These are phyloP conservation scores for Lethrus apterus DNA, from an alignment of 1,140 invertebrate genomes.

Conservation along the genomic window DNA sequence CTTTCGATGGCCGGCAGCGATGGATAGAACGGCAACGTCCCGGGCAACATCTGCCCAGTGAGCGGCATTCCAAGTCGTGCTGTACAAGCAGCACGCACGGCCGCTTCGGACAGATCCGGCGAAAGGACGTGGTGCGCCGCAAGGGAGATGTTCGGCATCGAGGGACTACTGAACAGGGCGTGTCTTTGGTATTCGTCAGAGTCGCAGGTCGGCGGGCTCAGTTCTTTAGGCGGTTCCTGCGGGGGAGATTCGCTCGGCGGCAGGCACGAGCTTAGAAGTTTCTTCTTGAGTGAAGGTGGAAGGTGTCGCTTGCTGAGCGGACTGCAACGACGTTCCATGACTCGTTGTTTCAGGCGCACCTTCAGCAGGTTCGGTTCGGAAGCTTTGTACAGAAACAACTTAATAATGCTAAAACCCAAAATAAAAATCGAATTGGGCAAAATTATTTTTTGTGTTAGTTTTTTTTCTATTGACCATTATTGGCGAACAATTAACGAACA, in stretches of 20 bases:
- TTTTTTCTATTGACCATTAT: no score
- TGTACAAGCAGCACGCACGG: conserved; percentile 64
- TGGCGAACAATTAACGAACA: no score
- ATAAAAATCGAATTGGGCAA: no score
- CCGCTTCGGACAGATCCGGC: conserved; percentile 63
- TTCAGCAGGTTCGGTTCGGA: conserved; percentile 97
- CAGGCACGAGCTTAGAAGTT: conserved; percentile 38
- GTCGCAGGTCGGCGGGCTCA: conserved; percentile 30
- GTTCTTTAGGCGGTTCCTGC: conserved; percentile 40
- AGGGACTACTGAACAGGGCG: conserved; percentile 86
- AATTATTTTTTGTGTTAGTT: no score
- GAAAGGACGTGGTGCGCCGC: conserved; percentile 43
- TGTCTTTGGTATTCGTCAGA: conserved; percentile 46
- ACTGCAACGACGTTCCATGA: conserved; percentile 82
- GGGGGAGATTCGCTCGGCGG: conserved; percentile 41
- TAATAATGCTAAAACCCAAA: conserved; percentile 1
- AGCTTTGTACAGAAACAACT: conserved; percentile 52
- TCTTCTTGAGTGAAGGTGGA: conserved; percentile 63
- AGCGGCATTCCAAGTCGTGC: conserved; percentile 65
- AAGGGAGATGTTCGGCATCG: conserved; percentile 92
- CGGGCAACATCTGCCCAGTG: conserved; percentile 63
- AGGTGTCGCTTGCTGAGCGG: conserved; percentile 77
- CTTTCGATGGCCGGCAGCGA: conserved; percentile 57
- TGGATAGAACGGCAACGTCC: conserved; percentile 68
- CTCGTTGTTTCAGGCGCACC: conserved; percentile 91